phyloP scores from a whole-genome alignment of 2,797 vertebrate genomes.

The Psittacula echo region DNA sequence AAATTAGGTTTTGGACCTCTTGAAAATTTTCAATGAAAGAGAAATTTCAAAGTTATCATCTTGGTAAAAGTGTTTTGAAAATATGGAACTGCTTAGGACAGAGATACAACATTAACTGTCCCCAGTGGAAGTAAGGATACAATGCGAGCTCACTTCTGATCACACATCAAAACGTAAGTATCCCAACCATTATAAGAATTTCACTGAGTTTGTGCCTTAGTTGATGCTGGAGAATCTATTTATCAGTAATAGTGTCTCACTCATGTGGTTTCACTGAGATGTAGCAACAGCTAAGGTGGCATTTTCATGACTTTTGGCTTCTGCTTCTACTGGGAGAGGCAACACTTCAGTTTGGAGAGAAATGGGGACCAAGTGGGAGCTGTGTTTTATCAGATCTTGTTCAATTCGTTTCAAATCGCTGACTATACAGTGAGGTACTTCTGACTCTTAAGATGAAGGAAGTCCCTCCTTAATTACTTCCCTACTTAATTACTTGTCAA shows the following conservation, averaged over 20 bases:
- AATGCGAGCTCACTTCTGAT: not conserved
- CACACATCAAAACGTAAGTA: not conserved
- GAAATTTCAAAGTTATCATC: not conserved
- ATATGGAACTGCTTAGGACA: not conserved
- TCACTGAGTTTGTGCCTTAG: not conserved
- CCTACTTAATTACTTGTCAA: not conserved
- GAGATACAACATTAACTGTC: not conserved
- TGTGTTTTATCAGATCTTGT: not conserved
- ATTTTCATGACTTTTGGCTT: not conserved
- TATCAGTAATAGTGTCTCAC: not conserved
- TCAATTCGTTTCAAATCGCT: not conserved
- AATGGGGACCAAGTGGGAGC: not conserved
- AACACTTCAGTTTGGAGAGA: not conserved
- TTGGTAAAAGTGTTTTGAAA: not conserved
- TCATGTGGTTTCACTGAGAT: not conserved
- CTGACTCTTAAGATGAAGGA: not conserved
- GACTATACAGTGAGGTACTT: not conserved
- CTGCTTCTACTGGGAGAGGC: not conserved
- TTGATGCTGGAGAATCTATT: not conserved
- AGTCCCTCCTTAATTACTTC: not conserved
- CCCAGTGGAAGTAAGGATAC: not conserved
- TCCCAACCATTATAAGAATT: not conserved
- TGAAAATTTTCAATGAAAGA: not conserved
- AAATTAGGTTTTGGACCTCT: not conserved
- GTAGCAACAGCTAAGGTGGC: not conserved